phyloP scores from a whole-genome alignment of 2,113 vertebrate species.

The Donacobius atricapilla region DNA sequence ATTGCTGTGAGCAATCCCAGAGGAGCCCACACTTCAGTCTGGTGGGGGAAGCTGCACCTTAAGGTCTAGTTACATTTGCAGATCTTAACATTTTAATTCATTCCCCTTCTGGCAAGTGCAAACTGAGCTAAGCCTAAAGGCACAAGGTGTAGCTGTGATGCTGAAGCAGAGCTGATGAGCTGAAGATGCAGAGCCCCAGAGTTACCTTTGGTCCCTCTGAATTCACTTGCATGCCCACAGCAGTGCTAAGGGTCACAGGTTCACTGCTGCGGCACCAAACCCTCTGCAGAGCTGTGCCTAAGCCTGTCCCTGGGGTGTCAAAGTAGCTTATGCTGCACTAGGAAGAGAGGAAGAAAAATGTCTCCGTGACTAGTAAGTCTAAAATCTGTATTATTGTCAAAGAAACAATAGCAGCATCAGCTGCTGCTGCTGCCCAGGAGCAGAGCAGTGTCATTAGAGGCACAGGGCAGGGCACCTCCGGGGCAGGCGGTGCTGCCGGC shows the following conservation, averaged over 20 bases:
- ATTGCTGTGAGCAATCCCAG: background rate
- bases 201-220: background rate
- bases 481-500: background rate
- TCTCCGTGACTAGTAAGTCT: slow-evolving; percentile 47
- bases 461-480: background rate
- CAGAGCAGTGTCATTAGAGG: background rate
- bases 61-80: background rate
- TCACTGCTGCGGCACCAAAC: background rate
- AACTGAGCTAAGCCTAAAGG: background rate
- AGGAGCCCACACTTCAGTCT: background rate
- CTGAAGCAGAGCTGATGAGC: background rate
- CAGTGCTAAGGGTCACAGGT: slow-evolving; percentile 34
- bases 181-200: background rate
- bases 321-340: slow-evolving; percentile 23
- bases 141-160: background rate
- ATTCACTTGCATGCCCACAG: slow-evolving; percentile 1
- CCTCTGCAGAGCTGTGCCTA: slow-evolving; percentile 6
- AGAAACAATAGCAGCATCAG: slow-evolving; percentile 61
- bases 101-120: background rate
- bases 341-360: slow-evolving; percentile 55
- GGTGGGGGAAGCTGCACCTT: background rate
- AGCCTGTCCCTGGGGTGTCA: slow-evolving; percentile 21
- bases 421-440: slow-evolving; percentile 38
- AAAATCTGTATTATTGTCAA: slow-evolving; percentile 52
- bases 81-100: background rate